These are phyloP conservation scores for Uloborus plumipes DNA, from an alignment of 2,888 invertebrate species.

Conservation along the genomic window DNA sequence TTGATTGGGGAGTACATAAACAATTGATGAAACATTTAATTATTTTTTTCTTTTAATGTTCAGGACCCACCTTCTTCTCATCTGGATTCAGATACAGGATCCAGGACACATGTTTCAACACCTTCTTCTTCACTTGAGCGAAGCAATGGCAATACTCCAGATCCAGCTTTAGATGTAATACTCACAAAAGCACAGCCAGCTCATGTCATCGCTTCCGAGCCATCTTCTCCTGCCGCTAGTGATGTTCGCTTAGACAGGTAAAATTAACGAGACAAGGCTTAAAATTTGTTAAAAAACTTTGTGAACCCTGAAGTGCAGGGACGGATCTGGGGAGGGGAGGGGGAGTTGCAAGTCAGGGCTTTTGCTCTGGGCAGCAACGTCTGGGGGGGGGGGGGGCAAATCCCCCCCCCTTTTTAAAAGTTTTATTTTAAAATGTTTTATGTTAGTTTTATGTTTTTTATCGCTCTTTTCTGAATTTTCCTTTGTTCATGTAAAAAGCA, in stretches of 20 bases:
- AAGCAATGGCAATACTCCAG: slow-evolving; percentile 56
- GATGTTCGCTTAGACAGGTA: slow-evolving; percentile 74
- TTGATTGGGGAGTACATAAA: background rate
- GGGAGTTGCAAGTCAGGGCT: too few species aligned
- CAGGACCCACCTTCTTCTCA: slow-evolving; percentile 61
- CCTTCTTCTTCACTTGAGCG: slow-evolving; percentile 67
- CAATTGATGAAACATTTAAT: background rate
- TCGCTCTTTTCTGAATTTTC: too few species aligned
- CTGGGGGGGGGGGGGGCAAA: too few species aligned
- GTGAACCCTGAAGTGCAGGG: too few species aligned
- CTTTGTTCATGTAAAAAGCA: too few species aligned
- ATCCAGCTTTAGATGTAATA: slow-evolving; percentile 66
- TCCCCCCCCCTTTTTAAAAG: too few species aligned
- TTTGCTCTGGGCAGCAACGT: too few species aligned
- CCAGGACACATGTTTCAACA: slow-evolving; percentile 64
- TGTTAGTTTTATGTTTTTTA: too few species aligned
- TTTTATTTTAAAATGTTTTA: too few species aligned
- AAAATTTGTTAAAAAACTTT: too few species aligned
- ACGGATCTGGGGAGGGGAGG: too few species aligned
- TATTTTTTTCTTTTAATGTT: background rate
- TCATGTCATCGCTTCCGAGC: slow-evolving; percentile 77
- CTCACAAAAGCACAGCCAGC: slow-evolving; percentile 77
- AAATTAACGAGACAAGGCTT: slow-evolving; percentile 63
- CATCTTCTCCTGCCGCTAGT: slow-evolving; percentile 73
- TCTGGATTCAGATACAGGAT: slow-evolving; percentile 56